Evolutionary conservation across 2,888 invertebrate genomes (phyloP), one percentile per base, ranked within the genome.

Genomic region (Lacanobia oleracea): DNA sequence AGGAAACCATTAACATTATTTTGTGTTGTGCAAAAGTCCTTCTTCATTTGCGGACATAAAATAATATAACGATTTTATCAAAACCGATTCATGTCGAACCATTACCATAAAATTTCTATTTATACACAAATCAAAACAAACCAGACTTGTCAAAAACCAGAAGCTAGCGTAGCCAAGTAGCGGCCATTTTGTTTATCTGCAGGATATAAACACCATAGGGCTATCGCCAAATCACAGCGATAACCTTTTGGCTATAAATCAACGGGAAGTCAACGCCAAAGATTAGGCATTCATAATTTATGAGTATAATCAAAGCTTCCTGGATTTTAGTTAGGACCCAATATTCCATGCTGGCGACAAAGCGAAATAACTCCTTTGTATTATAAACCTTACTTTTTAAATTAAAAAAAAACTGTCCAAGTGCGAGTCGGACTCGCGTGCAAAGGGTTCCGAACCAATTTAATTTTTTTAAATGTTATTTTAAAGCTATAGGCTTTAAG

Each of bases 251-350:
- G 56, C 68, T 23, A 69, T 79, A 62, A 77, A 80, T 65, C 67
- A 72, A 67, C 64, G 40, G 50, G 45, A 51, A 75, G 37, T 45
- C 45, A 51, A 63, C 23, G 57, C 37, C 51, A 51, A 51, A 72
- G 75, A 73, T 75, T 79, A 79, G 62, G 45, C 51, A 78, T 62
- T 82, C 43, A 68, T 68, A 56, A 82, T 79, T 78, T 82, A 72
- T 62, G 64, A 65, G 23, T 45, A 54, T 69, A 62, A 81, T 72
- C 72, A 76, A 50, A 48, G 54, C 60, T 65, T 62, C 61, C 73
- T 57, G 64, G 23, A 61, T 50, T 65, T 67, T 50, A 21, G 23
- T n/a, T 6, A 33, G 33, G 33, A 33, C 5, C 33, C 33, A 33
- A 6, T 33, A 5, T 33, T 33, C 33, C 6, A 33, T 5, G 33